Evolutionary conservation across 1,140 invertebrate species (phyloP).

Genomic region (Trichonephila clavipes): DNA sequence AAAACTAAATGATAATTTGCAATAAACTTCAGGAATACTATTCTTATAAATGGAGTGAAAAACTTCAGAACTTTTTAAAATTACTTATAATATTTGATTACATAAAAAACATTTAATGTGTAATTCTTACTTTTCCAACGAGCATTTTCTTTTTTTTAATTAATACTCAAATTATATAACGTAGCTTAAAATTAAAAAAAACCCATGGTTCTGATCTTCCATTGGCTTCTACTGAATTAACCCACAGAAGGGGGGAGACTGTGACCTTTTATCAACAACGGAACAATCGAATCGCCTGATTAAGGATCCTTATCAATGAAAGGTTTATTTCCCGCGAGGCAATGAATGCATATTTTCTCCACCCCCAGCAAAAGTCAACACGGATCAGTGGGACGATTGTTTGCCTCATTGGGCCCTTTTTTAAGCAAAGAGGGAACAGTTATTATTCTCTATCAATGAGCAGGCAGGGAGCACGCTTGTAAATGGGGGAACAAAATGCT

Average conservation of each 20-base stretch:
- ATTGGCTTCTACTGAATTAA: background rate
- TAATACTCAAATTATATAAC: too few relatives aligned
- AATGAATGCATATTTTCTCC: background rate
- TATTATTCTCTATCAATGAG: background rate
- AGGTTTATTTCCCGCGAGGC: background rate
- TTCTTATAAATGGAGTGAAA: too few relatives aligned
- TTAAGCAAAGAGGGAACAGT: background rate
- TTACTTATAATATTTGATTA: too few relatives aligned
- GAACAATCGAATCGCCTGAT: background rate
- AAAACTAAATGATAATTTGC: too few relatives aligned
- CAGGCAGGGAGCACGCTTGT: background rate
- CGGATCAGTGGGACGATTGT: background rate
- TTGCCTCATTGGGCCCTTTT: background rate
- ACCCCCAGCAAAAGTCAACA: background rate
- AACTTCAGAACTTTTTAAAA: too few relatives aligned
- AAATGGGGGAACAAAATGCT: background rate
- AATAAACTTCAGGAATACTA: too few relatives aligned
- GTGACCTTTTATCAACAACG: background rate
- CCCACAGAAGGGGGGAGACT: background rate
- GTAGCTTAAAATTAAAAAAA: too few relatives aligned
- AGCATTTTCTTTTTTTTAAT: too few relatives aligned
- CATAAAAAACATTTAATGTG: too few relatives aligned
- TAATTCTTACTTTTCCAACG: too few relatives aligned
- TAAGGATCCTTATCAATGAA: conserved; percentile 19
- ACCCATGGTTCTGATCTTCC: too few relatives aligned